Conservation (phyloP, 2,113 vertebrate genomes). For the Cinclus cinclus region DNA sequence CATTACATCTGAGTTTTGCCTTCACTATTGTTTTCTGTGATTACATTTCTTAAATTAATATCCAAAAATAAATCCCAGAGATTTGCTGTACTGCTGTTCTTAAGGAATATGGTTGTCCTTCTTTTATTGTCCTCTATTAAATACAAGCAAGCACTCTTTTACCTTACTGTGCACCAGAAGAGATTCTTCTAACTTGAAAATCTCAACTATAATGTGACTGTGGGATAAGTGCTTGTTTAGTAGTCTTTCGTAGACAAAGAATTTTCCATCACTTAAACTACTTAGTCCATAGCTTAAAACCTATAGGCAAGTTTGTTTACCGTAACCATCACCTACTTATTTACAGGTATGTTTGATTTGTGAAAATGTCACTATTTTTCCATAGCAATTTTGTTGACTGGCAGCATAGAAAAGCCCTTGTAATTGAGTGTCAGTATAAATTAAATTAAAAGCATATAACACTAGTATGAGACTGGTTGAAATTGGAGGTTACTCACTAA, state of each 20-base stretch:
- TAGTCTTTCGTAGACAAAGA: background rate
- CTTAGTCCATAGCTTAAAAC: slow-evolving; percentile 23
- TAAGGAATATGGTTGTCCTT: background rate
- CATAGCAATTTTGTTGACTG: background rate
- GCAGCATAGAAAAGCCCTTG: background rate
- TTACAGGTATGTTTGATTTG: background rate
- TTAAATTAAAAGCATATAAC: background rate
- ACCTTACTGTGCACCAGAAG: background rate
- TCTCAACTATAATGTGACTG: background rate
- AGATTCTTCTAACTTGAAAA: slow-evolving; percentile 4
- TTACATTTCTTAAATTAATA: background rate
- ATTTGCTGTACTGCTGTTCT: background rate
- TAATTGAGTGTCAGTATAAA: background rate
- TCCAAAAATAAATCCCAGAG: background rate
- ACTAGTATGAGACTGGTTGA: background rate
- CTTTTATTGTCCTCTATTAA: background rate
- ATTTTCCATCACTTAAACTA: slow-evolving; percentile 37
- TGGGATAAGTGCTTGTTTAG: background rate
- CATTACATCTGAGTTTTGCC: background rate
- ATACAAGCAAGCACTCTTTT: background rate
- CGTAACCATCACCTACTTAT: background rate
- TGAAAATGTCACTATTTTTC: slow-evolving; percentile 26
- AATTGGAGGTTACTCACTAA: background rate
- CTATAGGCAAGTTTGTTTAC: slow-evolving; percentile 20
- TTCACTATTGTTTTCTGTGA: background rate